Conservation (phyloP, 1,140 invertebrate species). For the Hesperophylax magnus region DNA sequence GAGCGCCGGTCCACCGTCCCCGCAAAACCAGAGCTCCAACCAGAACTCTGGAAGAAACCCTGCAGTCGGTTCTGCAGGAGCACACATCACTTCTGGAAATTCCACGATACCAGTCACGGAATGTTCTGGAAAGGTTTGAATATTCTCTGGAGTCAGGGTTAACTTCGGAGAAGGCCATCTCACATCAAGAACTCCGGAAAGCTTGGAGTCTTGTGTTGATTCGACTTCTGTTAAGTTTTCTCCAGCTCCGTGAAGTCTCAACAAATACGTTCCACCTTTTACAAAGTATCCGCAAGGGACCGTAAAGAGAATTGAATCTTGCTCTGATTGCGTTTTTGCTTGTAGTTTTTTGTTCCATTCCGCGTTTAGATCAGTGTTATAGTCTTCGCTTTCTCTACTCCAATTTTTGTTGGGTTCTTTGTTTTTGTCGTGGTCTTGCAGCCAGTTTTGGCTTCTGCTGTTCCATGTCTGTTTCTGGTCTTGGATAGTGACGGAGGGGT, state of each 20-base stretch:
- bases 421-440: conserved; percentile 2
- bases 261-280: conserved; percentile 71
- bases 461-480: conserved; percentile 18
- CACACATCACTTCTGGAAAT: conserved; percentile 79
- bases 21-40: conserved; percentile 84
- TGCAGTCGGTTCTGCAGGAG: conserved; percentile 68
- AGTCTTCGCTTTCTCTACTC: conserved; percentile 50
- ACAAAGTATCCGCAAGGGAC: conserved; percentile 80
- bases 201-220: conserved; percentile 48
- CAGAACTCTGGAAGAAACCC: conserved; percentile 79
- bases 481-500: conserved; percentile 59
- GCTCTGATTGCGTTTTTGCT: neutral
- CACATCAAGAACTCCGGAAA: conserved; percentile 78
- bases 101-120: conserved; percentile 80
- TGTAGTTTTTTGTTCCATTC: conserved; percentile 13
- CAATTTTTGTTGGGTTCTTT: conserved; percentile 37
- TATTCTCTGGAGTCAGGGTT: conserved; percentile 78
- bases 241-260: conserved; percentile 38
- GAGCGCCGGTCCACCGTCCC: conserved; percentile 71
- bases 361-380: conserved; percentile 23
- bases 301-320: conserved; percentile 65
- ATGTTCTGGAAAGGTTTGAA: conserved; percentile 83
- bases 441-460: conserved; percentile 40
- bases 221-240: conserved; percentile 51
- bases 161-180: conserved; percentile 83